Conservation (phyloP, 2,888 invertebrate species). For the Uloborus plumipes region DNA sequence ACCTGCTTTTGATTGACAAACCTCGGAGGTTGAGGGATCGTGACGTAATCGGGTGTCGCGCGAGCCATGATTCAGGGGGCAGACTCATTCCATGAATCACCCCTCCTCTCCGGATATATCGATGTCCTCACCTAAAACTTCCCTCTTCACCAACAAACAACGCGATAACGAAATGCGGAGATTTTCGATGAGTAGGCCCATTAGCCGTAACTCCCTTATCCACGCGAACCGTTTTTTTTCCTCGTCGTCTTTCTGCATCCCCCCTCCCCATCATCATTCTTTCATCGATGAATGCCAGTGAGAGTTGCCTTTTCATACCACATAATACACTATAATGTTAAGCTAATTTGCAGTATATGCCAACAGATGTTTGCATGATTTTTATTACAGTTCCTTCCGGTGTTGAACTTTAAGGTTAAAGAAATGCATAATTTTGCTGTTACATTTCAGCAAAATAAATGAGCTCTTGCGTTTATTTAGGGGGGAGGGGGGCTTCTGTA, state of each 20-base stretch:
- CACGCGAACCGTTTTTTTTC: constrained; percentile 2
- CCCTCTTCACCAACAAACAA: constrained; percentile 35
- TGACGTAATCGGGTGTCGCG: constrained; percentile 56
- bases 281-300: too few species aligned
- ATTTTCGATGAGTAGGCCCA: constrained; percentile 43
- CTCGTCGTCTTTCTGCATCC: neutral
- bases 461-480: too few species aligned
- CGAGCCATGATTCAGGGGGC: constrained; percentile 49
- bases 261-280: too few species aligned
- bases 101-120: constrained; percentile 45
- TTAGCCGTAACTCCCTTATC: constrained; percentile 26
- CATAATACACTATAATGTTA: too few species aligned
- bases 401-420: too few species aligned
- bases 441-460: too few species aligned
- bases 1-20: constrained; percentile 53
- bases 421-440: too few species aligned
- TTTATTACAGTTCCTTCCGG: too few species aligned
- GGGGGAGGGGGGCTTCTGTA: too few species aligned
- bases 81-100: constrained; percentile 63
- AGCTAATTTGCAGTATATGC: too few species aligned
- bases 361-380: too few species aligned
- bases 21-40: constrained; percentile 14
- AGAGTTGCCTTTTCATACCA: too few species aligned
- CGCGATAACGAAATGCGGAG: constrained; percentile 44
- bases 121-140: constrained; percentile 40